Conservation (phyloP, 2,797 vertebrate genomes). For the Zenarchopterus dispar region DNA sequence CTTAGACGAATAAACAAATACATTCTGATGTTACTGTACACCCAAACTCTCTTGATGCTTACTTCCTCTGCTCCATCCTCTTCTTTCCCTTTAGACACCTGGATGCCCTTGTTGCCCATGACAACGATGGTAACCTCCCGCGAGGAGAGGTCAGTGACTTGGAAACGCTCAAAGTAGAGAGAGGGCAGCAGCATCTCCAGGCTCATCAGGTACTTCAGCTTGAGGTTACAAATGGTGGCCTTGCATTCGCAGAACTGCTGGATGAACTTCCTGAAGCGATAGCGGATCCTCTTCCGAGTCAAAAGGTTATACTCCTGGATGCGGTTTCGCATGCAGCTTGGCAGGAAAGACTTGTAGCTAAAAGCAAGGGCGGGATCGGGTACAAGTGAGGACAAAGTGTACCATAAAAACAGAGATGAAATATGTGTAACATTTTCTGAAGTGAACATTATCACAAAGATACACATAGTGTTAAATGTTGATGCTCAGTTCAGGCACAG, state of each 20-base stretch:
- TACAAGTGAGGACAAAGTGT: no score
- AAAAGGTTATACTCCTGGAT: constrained; percentile 95
- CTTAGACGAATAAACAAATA: not conserved
- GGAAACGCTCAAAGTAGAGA: constrained; percentile 91
- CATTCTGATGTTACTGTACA: constrained; percentile 9
- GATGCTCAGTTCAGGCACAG: no score
- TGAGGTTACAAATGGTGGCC: constrained; percentile 90
- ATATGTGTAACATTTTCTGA: no score
- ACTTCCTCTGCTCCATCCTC: constrained; percentile 84
- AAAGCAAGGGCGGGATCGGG: not conserved
- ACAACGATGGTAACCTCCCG: constrained; percentile 87
- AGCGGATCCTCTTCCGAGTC: constrained; percentile 95
- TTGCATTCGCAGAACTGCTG: constrained; percentile 93
- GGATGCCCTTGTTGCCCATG: constrained; percentile 92
- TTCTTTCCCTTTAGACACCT: constrained; percentile 85
- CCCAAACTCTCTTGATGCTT: constrained; percentile 43
- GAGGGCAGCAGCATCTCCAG: constrained; percentile 92
- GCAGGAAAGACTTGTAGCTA: constrained; percentile 96
- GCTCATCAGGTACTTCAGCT: constrained; percentile 96
- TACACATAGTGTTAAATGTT: no score
- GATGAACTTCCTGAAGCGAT: constrained; percentile 93
- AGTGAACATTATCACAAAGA: no score
- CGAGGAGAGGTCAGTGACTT: constrained; percentile 86
- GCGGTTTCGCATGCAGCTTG: constrained; percentile 86
- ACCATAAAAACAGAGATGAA: no score